These are phyloP conservation scores for Drosophila sproati DNA, from an alignment of 1,140 invertebrate species.

Conservation along the genomic window DNA sequence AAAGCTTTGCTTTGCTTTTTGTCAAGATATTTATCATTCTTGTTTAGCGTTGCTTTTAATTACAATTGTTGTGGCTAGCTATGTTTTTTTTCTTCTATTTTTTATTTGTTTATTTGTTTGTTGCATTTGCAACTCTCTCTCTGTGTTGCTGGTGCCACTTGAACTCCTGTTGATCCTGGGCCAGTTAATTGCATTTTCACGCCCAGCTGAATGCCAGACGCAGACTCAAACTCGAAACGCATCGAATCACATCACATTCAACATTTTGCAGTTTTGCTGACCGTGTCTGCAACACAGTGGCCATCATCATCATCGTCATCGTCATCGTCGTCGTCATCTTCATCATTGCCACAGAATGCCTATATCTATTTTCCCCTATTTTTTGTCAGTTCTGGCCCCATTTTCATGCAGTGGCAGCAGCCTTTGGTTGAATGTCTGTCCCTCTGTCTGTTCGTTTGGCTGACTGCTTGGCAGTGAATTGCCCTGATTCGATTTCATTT, in stretches of 20 bases:
- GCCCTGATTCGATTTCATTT: conserved; percentile 65
- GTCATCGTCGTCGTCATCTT: conserved; percentile 23
- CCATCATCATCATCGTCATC: not conserved
- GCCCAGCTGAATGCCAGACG: conserved; percentile 55
- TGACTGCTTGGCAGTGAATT: conserved; percentile 43
- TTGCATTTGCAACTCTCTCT: conserved; percentile 33
- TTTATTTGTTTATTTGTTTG: conserved; percentile 4
- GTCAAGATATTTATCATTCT: conserved; percentile 65
- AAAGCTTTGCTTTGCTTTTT: conserved; percentile 18
- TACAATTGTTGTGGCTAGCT: conserved; percentile 72
- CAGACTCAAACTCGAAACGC: conserved; percentile 17
- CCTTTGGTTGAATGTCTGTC: not conserved
- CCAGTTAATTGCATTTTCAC: conserved; percentile 78
- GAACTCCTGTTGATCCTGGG: conserved; percentile 18
- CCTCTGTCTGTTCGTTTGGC: not conserved
- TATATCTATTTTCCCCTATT: conserved; percentile 22
- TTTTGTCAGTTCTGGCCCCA: not conserved
- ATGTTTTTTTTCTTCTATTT: conserved; percentile 5
- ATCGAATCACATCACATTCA: conserved; percentile 40
- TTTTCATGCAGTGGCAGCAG: conserved; percentile 9
- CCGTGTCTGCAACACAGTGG: conserved; percentile 17
- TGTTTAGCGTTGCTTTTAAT: conserved; percentile 67
- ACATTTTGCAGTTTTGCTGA: conserved; percentile 50
- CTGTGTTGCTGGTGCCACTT: not conserved
- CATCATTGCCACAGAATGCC: conserved; percentile 45